Evolutionary conservation across 2,113 vertebrate species (phyloP).

Genomic region (Tenebrosternarchus preto): DNA sequence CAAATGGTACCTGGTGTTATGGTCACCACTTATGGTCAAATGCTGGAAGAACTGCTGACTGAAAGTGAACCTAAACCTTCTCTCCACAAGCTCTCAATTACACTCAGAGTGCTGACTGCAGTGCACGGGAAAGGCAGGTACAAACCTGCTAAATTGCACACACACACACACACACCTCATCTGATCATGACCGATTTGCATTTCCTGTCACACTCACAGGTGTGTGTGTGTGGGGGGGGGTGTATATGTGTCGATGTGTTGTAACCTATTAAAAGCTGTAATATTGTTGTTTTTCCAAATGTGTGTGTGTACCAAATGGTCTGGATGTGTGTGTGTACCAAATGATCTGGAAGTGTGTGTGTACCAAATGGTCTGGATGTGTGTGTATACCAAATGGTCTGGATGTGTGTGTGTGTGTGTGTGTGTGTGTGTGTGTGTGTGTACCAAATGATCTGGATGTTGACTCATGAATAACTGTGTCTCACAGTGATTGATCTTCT

Average conservation of each 20-base stretch:
- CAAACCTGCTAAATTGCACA: slow-evolving; percentile 35
- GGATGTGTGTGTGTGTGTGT: slow-evolving; percentile 7
- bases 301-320: no score
- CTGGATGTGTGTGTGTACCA: no score
- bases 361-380: not conserved
- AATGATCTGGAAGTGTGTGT: no score
- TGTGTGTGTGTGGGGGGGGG: no score
- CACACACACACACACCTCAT: not conserved
- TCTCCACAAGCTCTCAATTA: not conserved
- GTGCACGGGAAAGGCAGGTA: slow-evolving; percentile 10
- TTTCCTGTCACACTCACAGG: no score
- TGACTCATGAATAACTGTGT: not conserved
- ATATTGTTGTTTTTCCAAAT: no score
- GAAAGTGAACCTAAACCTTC: not conserved
- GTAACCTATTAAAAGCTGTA: no score
- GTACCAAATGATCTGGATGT: not conserved
- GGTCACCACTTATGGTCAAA: no score
- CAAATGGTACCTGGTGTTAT: not conserved
- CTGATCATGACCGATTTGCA: no score
- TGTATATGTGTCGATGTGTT: no score
- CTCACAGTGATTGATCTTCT: slow-evolving; percentile 10
- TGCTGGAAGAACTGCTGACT: not conserved
- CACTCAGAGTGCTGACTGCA: not conserved
- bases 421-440: not conserved
- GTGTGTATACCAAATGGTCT: not conserved